Percentiles rank a stretch among this genome's conserved stretches.
These are phyloP conservation scores for Aphidius ervi DNA, from an alignment of 1,140 invertebrate species.

Conservation along the genomic window DNA sequence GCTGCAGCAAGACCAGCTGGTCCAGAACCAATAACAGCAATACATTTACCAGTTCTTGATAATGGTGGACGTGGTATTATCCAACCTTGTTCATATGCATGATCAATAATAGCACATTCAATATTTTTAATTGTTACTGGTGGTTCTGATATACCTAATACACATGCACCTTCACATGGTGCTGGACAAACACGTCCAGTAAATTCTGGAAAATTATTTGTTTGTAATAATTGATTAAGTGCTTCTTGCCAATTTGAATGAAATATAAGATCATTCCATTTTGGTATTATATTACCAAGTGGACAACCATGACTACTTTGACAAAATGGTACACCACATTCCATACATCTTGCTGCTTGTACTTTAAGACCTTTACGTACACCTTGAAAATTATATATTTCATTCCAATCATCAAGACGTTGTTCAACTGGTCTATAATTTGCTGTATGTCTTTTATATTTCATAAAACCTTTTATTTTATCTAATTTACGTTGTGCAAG, in stretches of 20 bases:
- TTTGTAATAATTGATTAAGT: constrained; percentile 91
- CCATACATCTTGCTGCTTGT: constrained; percentile 98
- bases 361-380: constrained; percentile 83
- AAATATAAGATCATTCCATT: constrained; percentile 97
- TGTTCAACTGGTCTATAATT: constrained; percentile 81
- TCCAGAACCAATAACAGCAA: constrained; percentile 94
- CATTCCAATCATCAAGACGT: constrained; percentile 91
- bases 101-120: constrained; percentile 97
- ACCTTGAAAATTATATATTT: constrained; percentile 86
- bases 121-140: constrained; percentile 99
- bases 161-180: constrained; percentile 97
- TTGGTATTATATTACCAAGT: constrained; percentile 97
- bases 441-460: constrained; percentile 84
- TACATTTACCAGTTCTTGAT: constrained; percentile 74
- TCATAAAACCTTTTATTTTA: constrained; percentile 93
- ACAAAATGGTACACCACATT: constrained; percentile 98
- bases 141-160: constrained; percentile 92
- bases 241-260: constrained; percentile 95
- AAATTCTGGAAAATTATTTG: constrained; percentile 99
- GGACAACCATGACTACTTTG: constrained; percentile 96
- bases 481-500: constrained; percentile 81
- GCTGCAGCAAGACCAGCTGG: constrained; percentile 93
- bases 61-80: constrained; percentile 74
- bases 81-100: constrained; percentile 97
- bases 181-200: constrained; percentile 97